Base-by-base conservation (phyloP, 2,113 vertebrate species). In the Antechinus stuartii region DNA sequence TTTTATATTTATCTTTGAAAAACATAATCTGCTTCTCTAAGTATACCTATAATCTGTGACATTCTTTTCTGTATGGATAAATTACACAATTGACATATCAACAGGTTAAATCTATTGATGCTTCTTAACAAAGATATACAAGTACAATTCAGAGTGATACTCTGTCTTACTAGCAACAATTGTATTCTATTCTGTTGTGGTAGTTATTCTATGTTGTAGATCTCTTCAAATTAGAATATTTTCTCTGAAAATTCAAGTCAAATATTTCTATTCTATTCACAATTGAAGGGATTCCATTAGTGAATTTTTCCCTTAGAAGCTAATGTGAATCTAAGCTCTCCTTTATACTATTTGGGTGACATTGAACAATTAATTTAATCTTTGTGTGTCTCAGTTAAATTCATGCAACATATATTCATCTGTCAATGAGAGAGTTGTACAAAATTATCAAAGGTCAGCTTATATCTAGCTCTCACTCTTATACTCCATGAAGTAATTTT, bases 21-120 rank as follows among this genome's bases (percentile, higher is more conserved):
- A 52, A 0, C 84, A 53, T 76, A 89, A 23, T 91, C 90, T 0
- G 46, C 27, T 76, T 52, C 3, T 56, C 52, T 89, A 91, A 84
- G 3, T 90, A 53, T 91, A 16, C 25, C 0, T 49, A 93, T 54
- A 94, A 10, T 91, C 0, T 27, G 50, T 95, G 10, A 91, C 55
- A 94, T 8, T 0, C 92, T 0, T 92, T 92, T 55, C 35, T 56
- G 91, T 47, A 89, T n/a, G 26, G 16, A 35, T 84, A 42, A 84
- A 84, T 42, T 42, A 42, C 42, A 84, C 14, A 42, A 46, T 1
- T 47, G 90, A 89, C 50, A 89, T 9, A 93, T 53, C 90, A 95
- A 90, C 49, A 49, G 93, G 42, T 94, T 91, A 24, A 93, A 57
- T 57, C 46, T 92, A 52, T 8, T 76, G 27, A 76, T 95, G 26